Evolutionary conservation across 1,140 invertebrate genomes (phyloP), one percentile per base, ranked within the genome.

Genomic region (Teleogryllus occipitalis): DNA sequence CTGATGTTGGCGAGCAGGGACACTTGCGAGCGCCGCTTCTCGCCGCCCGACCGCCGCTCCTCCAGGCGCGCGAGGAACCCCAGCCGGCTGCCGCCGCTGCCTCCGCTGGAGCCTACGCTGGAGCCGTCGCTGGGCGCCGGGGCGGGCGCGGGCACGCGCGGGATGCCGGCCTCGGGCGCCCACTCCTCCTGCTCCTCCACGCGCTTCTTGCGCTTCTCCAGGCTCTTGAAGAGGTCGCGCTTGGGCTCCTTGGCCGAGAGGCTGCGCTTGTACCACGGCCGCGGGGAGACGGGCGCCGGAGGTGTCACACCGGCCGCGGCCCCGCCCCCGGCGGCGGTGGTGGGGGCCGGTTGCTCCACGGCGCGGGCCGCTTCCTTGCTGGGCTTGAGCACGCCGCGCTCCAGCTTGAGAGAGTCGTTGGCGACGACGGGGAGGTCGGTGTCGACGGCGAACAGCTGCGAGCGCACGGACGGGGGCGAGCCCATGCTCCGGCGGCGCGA

Each of bases 1-100:
- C 93, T 94, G 81, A 95, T 94, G 83, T 93, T 95, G 0, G 92
- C 91, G n/a, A 95, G 84, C 79, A 93, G 88, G 39, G 90, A 92
- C 10, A 92, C 84, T 12, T 90, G 89, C 0, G 90, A 91, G 78
- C 87, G 88, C 46, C 90, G 85, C 83, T 91, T 91, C 12, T 87
- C 85, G 6, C 87, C 85, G 79, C 84, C 84, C 54, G 84, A 84
- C 27, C 75, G 76, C 47, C 65, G 76, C 47, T 80, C 79, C 0
- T 87, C 85, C 47, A 81, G 78, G 76, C 79, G 80, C 12, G 83
- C 77, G 77, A 83, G 83, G 48, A 83, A 81, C 75, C 82, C 83
- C 21, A 82, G 81, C 46, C 80, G 81, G 85, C 78, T 87, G 84
- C 87, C 80, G 27, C 27, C 48, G 21, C 72, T 75, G 47, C n/a